Evolutionary conservation across 2,113 vertebrate species (phyloP), one percentile per base, ranked within the genome.

Genomic region (Anarrhichthys ocellatus): DNA sequence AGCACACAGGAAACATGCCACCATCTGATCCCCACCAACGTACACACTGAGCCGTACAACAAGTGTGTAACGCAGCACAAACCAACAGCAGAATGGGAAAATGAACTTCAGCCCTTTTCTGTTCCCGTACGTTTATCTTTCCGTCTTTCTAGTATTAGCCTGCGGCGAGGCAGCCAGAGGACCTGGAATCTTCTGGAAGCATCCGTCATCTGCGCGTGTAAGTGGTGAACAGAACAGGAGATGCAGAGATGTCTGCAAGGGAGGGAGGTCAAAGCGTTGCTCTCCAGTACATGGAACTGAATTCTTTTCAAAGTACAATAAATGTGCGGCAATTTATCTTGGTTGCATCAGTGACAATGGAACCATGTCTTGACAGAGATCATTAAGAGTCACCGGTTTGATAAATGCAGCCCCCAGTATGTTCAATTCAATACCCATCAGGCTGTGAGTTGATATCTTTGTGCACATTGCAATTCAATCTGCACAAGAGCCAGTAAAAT

Each of bases 131-230:
- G 40, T 77, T 71, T 66, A 67, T 82, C 67, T 76, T 80, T 82
- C 79, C 62, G 74, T 76, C 69, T 77, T 83, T 82, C 79, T 88
- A 73, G 85, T 83, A 70, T 78, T 81, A 86, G 78, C 14, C 63
- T 71, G 67, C 59, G 66, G 68, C 17, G 5, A 64, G 66, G 9
- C 8, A 9, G 56, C 68, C 59, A 77, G 76, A 61, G 22, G 56
- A 85, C 32, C 40, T 34, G 78, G 67, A 83, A 63, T 76, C 77
- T 56, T 40, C 44, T 62, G n/a, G 58, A 54, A 9, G 48, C 65
- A 77, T 81, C 63, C 6, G 34, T 76, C 67, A 34, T 65, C 62
- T 9, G 20, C n/a, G 67, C 79, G 27, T 75, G 65, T 34, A 24
- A 59, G 62, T 78, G 66, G n/a, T 63, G 79, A 75, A 44, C 73